Percentiles rank a stretch among this genome's conserved stretches.
Conservation (phyloP, 2,797 vertebrate genomes). For the Botia kubotai region DNA sequence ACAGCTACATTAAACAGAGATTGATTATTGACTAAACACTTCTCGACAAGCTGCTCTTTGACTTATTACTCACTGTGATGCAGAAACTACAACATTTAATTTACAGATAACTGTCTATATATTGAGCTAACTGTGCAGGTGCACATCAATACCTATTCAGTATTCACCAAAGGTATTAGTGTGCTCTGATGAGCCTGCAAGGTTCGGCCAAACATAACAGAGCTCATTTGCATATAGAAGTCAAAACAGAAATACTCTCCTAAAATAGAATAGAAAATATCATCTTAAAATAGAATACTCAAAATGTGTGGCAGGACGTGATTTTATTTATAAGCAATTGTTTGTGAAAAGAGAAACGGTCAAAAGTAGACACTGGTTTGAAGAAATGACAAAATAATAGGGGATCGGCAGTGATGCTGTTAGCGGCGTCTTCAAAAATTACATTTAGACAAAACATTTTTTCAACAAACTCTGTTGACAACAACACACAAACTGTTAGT, state of each 20-base stretch:
- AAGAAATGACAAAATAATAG: too few relatives aligned
- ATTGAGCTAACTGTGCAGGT: neutral
- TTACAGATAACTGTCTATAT: neutral
- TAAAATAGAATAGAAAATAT: neutral
- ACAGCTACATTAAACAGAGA: constrained; percentile 21
- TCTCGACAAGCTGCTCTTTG: neutral
- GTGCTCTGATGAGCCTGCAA: neutral
- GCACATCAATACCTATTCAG: neutral
- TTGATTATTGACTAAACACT: constrained; percentile 35
- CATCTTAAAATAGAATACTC: neutral
- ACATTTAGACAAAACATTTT: neutral
- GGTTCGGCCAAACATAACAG: neutral
- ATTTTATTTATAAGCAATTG: too few relatives aligned
- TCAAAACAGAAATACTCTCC: neutral
- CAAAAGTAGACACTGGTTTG: too few relatives aligned
- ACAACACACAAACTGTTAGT: neutral
- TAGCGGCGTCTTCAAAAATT: too few relatives aligned
- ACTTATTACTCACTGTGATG: neutral
- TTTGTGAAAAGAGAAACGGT: too few relatives aligned
- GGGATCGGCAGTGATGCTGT: too few relatives aligned
- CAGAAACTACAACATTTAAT: neutral
- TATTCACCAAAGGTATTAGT: neutral
- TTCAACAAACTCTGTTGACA: neutral
- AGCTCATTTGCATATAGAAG: neutral
- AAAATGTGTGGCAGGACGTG: neutral